Evolutionary conservation across 1,140 invertebrate genomes (phyloP), one percentile per base, ranked within the genome.

Genomic region (Arctopsyche grandis): DNA sequence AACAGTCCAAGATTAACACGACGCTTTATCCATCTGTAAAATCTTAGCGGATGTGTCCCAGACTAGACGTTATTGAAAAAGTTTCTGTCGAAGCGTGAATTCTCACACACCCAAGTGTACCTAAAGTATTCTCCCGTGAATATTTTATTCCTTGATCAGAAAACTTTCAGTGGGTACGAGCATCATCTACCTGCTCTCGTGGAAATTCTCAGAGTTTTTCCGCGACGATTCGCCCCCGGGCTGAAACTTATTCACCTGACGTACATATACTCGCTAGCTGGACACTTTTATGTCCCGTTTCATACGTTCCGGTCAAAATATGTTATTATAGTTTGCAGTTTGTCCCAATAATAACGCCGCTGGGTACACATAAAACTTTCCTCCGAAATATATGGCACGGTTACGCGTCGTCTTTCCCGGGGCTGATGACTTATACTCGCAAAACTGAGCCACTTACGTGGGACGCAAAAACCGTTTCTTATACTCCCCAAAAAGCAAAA

Each of bases 241-340:
- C 29, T 22, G 12, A 66, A 66, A 66, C 63, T 66, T 66, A 26
- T 66, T 66, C 63, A 66, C 63, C 63, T 66, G 63, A 66, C 10
- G 48, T 52, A 46, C 58, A 63, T 24, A 66, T 29, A 66, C 63
- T 26, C 10, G 9, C 24, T 5, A 9, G 24, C 24, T n/a, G 63
- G 63, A 66, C 63, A 66, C 63, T 66, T 66, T 66, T 66, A 66
- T 66, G 63, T 66, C 63, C 19, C 21, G 19, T 22, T 66, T 66
- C 63, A 66, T 66, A 66, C 63, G 21, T 66, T 66, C 63, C 63
- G 21, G 63, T 26, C 63, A 29, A 66, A 66, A 66, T 66, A 66
- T 66, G 63, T 66, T 66, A 66, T 66, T 66, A 66, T 66, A 66
- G 63, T 66, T 66, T 66, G 63, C 63, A 66, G 63, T 66, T 66